Percentiles rank a stretch among this genome's conserved stretches.
These are phyloP conservation scores for Macrotus californicus DNA, from an alignment of 2,113 vertebrate genomes.

Conservation along the genomic window DNA sequence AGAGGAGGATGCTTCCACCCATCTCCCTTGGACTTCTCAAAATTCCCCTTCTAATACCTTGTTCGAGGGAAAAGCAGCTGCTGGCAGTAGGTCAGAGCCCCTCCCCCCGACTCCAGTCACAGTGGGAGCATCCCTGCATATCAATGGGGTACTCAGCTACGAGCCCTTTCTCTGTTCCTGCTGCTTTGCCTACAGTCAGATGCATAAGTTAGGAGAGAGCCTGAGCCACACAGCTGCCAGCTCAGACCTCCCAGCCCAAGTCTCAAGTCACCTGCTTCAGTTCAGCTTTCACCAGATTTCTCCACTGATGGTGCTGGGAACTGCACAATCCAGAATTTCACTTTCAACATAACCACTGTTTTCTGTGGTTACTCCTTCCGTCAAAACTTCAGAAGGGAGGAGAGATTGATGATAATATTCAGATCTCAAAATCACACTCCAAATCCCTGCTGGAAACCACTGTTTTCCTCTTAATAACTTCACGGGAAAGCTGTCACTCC, in stretches of 20 bases:
- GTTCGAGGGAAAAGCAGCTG: neutral
- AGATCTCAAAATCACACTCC: neutral
- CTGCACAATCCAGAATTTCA: neutral
- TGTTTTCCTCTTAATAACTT: neutral
- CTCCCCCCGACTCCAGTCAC: too few species aligned
- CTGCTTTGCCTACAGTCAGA: neutral
- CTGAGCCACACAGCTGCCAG: neutral
- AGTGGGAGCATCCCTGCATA: too few species aligned
- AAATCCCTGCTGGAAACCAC: neutral
- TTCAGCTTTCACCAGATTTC: neutral
- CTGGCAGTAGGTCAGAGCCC: neutral
- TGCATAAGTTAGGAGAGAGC: neutral
- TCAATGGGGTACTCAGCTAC: neutral
- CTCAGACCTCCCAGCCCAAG: neutral
- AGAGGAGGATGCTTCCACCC: neutral
- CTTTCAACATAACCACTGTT: neutral
- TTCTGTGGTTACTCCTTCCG: neutral
- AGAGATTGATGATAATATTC: neutral
- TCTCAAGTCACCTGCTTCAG: neutral
- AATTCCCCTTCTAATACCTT: neutral
- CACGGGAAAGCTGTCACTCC: neutral
- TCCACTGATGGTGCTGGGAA: neutral
- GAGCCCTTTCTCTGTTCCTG: neutral
- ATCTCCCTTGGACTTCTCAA: neutral
- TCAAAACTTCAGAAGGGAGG: slow-evolving; percentile 1